Evolutionary conservation across 2,113 vertebrate species (phyloP).

Genomic region (Phylloscopus whistleri): DNA sequence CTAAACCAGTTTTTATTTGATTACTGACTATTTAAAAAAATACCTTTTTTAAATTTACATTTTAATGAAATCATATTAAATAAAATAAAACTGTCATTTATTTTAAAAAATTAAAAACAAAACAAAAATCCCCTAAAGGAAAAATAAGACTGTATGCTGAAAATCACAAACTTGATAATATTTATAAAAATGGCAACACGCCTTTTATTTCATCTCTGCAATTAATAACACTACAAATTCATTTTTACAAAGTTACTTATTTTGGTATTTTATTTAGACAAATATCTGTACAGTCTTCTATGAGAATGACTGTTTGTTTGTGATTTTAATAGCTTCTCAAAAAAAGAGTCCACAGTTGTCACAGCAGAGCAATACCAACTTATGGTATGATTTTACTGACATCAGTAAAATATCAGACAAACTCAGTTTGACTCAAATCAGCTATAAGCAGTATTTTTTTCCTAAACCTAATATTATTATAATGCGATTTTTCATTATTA

Average conservation of each 20-base stretch:
- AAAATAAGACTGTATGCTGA: neutral
- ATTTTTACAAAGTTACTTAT: neutral
- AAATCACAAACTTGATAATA: neutral
- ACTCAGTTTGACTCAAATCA: constrained; percentile 62
- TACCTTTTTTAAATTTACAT: neutral
- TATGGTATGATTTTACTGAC: constrained; percentile 51
- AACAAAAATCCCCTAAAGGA: neutral
- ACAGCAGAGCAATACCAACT: constrained; percentile 40
- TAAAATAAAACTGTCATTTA: neutral
- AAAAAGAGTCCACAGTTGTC: constrained; percentile 28
- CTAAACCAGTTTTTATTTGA: neutral
- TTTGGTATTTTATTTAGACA: neutral
- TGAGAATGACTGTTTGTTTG: neutral
- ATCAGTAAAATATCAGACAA: constrained; percentile 64
- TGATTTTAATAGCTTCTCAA: constrained; percentile 45
- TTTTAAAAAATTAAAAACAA: neutral
- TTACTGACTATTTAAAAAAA: neutral
- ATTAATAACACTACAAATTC: neutral
- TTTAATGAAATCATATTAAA: neutral
- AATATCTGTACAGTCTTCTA: neutral
- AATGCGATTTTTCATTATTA: constrained; percentile 64
- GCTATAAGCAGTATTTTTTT: constrained; percentile 63
- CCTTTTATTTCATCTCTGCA: neutral
- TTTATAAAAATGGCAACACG: neutral
- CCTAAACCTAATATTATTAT: constrained; percentile 56